phyloP scores from a whole-genome alignment of 2,113 vertebrate species.

The Mesocricetus auratus region DNA sequence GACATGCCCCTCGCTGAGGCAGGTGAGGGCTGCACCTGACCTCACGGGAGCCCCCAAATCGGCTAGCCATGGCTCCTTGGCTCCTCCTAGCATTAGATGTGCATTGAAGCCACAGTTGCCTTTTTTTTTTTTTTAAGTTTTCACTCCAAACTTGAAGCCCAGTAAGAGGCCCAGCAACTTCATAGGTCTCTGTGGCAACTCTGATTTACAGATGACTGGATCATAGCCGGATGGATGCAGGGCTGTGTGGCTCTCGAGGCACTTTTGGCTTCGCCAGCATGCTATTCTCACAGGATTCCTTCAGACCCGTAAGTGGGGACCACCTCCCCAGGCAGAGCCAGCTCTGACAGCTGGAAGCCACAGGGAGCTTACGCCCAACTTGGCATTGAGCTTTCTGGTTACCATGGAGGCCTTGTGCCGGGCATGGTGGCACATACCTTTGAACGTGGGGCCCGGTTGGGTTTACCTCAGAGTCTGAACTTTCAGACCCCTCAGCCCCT shows the following conservation, averaged over 20 bases:
- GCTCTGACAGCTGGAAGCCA: neutral
- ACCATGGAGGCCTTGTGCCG: neutral
- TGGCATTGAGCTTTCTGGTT: neutral
- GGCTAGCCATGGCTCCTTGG: neutral
- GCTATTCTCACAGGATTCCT: neutral
- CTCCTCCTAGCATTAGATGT: neutral
- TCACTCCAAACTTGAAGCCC: neutral
- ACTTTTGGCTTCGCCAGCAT: neutral
- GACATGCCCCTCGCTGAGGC: neutral
- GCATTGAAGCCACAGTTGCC: neutral
- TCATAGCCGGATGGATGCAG: too few species aligned
- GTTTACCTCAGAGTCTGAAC: neutral
- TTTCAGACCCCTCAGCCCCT: neutral
- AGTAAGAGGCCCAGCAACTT: rapidly evolving
- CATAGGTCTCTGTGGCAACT: neutral
- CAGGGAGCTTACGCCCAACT: neutral
- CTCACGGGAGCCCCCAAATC: neutral
- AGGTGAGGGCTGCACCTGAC: neutral
- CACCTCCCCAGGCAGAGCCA: neutral
- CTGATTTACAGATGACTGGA: too few species aligned
- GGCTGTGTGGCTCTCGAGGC: neutral
- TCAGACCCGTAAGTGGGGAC: neutral
- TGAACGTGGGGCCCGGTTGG: neutral
- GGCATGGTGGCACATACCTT: neutral
- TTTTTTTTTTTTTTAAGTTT: neutral